A percentile compares a stretch with the other conserved stretches of the same genome.
phyloP scores from a whole-genome alignment of 2,888 invertebrate genomes.

The Serripes groenlandicus region DNA sequence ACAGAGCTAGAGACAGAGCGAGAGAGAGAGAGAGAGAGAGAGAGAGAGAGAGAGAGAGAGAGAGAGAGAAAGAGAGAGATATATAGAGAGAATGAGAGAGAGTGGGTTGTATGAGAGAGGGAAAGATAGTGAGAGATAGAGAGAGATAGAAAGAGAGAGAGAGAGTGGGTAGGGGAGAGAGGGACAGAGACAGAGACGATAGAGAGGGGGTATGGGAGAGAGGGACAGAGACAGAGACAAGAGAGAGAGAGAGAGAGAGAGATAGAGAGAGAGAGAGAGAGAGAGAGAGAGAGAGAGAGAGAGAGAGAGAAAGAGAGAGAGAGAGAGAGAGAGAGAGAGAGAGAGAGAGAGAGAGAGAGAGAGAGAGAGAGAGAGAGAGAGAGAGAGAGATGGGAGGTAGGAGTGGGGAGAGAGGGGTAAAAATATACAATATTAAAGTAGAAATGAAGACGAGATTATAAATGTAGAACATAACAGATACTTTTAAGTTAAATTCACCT shows the following conservation, averaged over 20 bases:
- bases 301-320: not conserved
- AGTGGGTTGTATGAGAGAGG: not conserved
- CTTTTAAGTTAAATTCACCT: no score
- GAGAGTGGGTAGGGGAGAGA: no score
- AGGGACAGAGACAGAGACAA: no score
- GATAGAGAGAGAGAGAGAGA: not conserved
- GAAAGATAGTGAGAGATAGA: no score
- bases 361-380: not conserved
- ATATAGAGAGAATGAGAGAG: not conserved
- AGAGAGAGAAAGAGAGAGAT: conserved; percentile 3
- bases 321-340: not conserved
- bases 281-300: not conserved
- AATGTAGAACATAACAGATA: no score
- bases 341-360: not conserved
- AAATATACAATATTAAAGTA: no score
- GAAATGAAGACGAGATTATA: no score
- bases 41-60: conserved; percentile 13
- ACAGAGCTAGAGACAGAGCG: not conserved
- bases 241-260: no score
- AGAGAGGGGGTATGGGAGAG: no score
- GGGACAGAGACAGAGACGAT: no score
- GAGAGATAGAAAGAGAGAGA: no score
- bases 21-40: conserved; percentile 17
- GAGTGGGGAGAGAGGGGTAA: not conserved
- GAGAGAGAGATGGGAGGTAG: not conserved